Evolutionary conservation across 2,888 invertebrate genomes (phyloP), one percentile per base, ranked within the genome.

Genomic region (Nemoura dubitans): DNA sequence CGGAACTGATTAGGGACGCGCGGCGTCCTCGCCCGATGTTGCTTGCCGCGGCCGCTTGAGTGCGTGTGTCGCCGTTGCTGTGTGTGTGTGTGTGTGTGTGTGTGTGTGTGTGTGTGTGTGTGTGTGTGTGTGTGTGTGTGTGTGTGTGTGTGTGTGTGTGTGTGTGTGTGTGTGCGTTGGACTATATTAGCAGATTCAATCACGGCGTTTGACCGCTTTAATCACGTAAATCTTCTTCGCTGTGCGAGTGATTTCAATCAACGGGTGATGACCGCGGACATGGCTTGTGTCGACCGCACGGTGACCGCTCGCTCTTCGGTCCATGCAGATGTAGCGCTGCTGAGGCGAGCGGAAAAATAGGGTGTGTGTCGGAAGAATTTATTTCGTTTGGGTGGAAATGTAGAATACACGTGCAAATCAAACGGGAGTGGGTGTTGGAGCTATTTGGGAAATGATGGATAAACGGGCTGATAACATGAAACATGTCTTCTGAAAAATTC

Each of bases 221-320:
- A 78, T 78, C 78, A 78, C 78, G 59, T 59, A 78, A 78, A 78
- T 78, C 78, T 78, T 78, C 78, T 78, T 59, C 78, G 5, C 16
- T 26, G 25, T 26, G n/a, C 26, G 28, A 26, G 28, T 26, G 10
- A 26, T 78, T 78, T 28, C 78, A 78, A 78, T 78, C 78, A 78
- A 27, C 16, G 78, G 28, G 27, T 10, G 27, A 26, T 14, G 2
- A 14, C 78, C 78, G 26, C 27, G 14, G 28, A 78, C 78, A 78
- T n/a, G 27, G 28, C 78, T 5, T 14, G 5, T 1, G 26, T 5
- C 5, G 78, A 27, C 78, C 78, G 28, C 76, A 76, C 26, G 78
- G 0, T 36, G 36, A 36, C 36, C 36, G 10, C 36, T 6, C 36
- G 36, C 36, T 10, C 36, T 36, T 10, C 36, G 36, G 5, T 3